These are phyloP conservation scores for Drosophila maculinotata DNA, from an alignment of 2,888 invertebrate genomes.

Conservation along the genomic window DNA sequence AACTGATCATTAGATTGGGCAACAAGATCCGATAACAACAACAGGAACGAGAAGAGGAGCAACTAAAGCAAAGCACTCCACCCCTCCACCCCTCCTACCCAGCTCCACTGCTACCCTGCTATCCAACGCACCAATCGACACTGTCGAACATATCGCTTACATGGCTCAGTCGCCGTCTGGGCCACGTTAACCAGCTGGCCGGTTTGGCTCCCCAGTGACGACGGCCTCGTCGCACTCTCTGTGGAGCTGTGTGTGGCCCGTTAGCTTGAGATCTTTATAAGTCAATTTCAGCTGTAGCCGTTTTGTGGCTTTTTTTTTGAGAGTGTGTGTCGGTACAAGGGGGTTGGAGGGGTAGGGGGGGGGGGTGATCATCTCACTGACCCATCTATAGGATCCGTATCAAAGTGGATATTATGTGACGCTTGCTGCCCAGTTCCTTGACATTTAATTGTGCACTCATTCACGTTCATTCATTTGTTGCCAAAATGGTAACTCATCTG, in stretches of 20 bases:
- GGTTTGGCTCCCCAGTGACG: conserved; percentile 58
- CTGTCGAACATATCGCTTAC: conserved; percentile 64
- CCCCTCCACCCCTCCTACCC: not conserved
- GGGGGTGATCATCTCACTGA: conserved; percentile 1
- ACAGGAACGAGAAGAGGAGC: conserved; percentile 1
- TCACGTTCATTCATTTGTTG: conserved; percentile 44
- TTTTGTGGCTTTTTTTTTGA: too few species aligned
- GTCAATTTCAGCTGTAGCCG: conserved; percentile 55
- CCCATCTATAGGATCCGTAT: conserved; percentile 6
- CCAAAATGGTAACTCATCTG: conserved; percentile 56
- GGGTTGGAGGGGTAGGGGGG: too few species aligned
- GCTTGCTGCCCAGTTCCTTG: not conserved
- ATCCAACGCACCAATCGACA: conserved; percentile 24
- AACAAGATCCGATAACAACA: conserved; percentile 50
- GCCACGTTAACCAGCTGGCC: conserved; percentile 52
- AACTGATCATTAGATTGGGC: conserved; percentile 70
- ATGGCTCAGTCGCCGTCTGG: conserved; percentile 45
- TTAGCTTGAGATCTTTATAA: conserved; percentile 81
- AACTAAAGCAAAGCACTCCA: not conserved
- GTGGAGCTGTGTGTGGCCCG: conserved; percentile 76
- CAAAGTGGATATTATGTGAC: not conserved
- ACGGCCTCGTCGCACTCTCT: not conserved
- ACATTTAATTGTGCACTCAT: conserved; percentile 48
- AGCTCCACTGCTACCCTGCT: too few species aligned
- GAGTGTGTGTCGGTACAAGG: too few species aligned